phyloP scores from a whole-genome alignment of 2,888 invertebrate genomes.

The Lymantria dispar region DNA sequence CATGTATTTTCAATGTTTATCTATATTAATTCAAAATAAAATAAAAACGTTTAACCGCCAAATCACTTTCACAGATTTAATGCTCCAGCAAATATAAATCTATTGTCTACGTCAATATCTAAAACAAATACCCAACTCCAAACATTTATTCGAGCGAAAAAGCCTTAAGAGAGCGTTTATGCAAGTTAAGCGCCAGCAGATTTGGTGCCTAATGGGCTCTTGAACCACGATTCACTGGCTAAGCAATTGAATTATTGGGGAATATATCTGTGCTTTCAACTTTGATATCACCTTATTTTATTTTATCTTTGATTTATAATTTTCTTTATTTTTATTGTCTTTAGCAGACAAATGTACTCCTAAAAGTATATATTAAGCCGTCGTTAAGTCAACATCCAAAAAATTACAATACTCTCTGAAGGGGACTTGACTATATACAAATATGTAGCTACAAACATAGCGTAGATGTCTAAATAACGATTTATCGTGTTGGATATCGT shows the following conservation, averaged over 20 bases:
- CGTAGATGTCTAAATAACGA: too few species aligned
- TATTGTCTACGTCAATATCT: background rate
- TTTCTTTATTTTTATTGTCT: background rate
- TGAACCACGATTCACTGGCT: constrained; percentile 5
- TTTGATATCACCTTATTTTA: background rate
- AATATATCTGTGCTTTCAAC: background rate
- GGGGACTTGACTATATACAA: too few species aligned
- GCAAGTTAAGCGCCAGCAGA: constrained; percentile 4
- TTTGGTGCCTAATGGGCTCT: constrained; percentile 11
- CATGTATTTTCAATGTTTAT: too few species aligned
- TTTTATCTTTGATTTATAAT: background rate
- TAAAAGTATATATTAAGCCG: too few species aligned
- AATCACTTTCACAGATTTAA: too few species aligned
- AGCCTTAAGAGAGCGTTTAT: constrained; percentile 3
- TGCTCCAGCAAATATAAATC: too few species aligned
- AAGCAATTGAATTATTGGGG: constrained; percentile 15
- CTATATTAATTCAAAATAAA: too few species aligned
- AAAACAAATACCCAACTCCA: background rate
- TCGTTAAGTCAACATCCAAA: too few species aligned
- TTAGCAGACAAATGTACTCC: background rate
- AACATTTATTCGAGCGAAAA: background rate
- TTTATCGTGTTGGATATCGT: too few species aligned
- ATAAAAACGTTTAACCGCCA: too few species aligned
- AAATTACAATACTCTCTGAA: too few species aligned
- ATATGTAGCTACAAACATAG: too few species aligned